Evolutionary conservation across 1,140 invertebrate genomes (phyloP).

Genomic region (Cydia pomonella): DNA sequence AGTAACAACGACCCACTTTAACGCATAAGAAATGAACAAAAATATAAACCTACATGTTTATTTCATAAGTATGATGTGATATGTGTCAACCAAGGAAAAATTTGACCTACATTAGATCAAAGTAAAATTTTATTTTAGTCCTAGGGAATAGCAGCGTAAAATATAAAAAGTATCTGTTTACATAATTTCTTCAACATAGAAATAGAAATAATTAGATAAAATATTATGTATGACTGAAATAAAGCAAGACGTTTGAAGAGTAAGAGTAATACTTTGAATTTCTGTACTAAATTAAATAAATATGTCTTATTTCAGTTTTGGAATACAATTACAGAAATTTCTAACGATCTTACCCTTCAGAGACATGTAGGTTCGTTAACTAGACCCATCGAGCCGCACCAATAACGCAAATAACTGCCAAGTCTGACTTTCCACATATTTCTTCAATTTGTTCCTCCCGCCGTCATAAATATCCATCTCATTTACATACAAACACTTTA

Average conservation of each 20-base stretch:
- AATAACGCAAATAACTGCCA: constrained; percentile 35
- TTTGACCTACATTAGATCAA: no score
- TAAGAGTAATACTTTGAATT: background rate
- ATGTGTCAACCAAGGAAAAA: no score
- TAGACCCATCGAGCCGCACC: background rate
- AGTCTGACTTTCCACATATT: constrained; percentile 63
- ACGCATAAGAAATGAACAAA: no score
- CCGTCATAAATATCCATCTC: constrained; percentile 68
- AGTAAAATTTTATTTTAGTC: no score
- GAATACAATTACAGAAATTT: background rate
- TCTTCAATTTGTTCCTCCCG: constrained; percentile 60
- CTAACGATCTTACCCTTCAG: background rate
- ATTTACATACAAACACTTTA: constrained; percentile 74
- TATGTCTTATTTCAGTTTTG: background rate
- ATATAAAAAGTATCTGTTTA: no score
- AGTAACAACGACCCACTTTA: no score
- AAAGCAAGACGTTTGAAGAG: no score
- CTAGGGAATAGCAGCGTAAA: no score
- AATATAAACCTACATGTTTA: no score
- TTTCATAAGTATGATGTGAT: no score
- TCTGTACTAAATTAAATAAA: background rate
- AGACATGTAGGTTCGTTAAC: constrained; percentile 12
- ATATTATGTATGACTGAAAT: background rate
- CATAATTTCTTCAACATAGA: no score
- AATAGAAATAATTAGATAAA: no score